Base-by-base conservation (phyloP, 1,140 invertebrate species). In the Caerostris extrusa region DNA sequence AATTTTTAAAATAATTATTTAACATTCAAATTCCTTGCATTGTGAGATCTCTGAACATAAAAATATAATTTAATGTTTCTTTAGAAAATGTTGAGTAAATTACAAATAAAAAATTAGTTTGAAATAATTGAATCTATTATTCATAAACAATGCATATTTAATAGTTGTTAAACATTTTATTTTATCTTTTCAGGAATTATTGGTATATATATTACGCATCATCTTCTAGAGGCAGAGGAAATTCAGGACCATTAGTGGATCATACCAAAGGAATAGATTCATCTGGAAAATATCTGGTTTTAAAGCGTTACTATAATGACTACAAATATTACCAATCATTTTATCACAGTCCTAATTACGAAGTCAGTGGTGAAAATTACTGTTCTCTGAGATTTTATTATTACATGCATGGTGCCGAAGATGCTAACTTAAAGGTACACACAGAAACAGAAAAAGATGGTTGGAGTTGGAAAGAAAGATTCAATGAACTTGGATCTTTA, bases 321-420 rank as follows among this genome's bases (percentile, higher is more conserved):
- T 17, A 85, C 5, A 94, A 90, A 53, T 34, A 94, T 14, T 34
- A 57, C 53, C 6, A 17, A 85, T 83, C 93, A 5, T 90, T 53
- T 14, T 90, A 91, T 19, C n/a, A 91, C 34, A 95, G 94, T 94
- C 93, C 94, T 6, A 90, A 95, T 71, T 94, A 90, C 19, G 3
- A 71, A 6, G 14, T 82, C 7, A 90, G 17, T 3, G 61, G 67
- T 1, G 67, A 53, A 12, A 34, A 50, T n/a, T 88, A 93, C 56
- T 95, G 94, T 50, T 61, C 86, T 0, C 77, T 95, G 0, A 64
- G 94, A 85, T 94, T 95, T 34, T 95, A 94, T 64, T 95, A 95
- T 60, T 95, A 95, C 60, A 77, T 95, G 83, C 82, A 94, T 67
- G 85, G 90, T 6, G 56, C 90, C 5, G 81, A 69, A 5, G 57